A percentile compares a stretch with the other conserved stretches of the same genome.
Conservation (phyloP, 2,888 invertebrate genomes). For the Eumerus sabulonum region DNA sequence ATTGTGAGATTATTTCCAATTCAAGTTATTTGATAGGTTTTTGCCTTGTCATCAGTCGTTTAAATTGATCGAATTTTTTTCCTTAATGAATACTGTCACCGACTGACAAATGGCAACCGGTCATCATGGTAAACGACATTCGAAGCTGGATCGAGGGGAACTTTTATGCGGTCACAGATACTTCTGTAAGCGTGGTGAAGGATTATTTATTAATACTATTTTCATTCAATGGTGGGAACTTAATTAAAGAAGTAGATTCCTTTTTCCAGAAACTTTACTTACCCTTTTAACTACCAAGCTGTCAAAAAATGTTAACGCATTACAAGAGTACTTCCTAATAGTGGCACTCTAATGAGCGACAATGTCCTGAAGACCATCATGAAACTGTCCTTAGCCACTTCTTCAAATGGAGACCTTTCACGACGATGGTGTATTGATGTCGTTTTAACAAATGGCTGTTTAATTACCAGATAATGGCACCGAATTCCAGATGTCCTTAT, state of each 20-base stretch:
- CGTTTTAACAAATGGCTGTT: conserved; percentile 50
- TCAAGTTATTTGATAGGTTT: conserved; percentile 29
- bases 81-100: conserved; percentile 31
- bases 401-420: conserved; percentile 9
- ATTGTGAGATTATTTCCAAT: conserved; percentile 27
- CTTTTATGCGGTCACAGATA: too few relatives aligned
- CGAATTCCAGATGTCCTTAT: conserved; percentile 15
- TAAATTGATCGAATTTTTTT: conserved; percentile 20
- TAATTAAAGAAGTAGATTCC: neutral
- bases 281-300: conserved; percentile 30
- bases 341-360: conserved; percentile 42
- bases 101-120: conserved; percentile 23
- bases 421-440: conserved; percentile 14
- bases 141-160: neutral
- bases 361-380: conserved; percentile 33
- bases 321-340: conserved; percentile 35
- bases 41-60: conserved; percentile 32
- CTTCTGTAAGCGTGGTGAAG: too few relatives aligned
- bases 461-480: conserved; percentile 17
- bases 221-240: too few relatives aligned
- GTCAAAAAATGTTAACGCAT: conserved; percentile 48
- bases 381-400: neutral
- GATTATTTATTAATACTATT: too few relatives aligned
- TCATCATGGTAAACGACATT: conserved; percentile 1
- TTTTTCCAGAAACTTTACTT: too few relatives aligned